These are phyloP conservation scores for Podargus strigoides DNA, from an alignment of 2,797 vertebrate species.

Conservation along the genomic window DNA sequence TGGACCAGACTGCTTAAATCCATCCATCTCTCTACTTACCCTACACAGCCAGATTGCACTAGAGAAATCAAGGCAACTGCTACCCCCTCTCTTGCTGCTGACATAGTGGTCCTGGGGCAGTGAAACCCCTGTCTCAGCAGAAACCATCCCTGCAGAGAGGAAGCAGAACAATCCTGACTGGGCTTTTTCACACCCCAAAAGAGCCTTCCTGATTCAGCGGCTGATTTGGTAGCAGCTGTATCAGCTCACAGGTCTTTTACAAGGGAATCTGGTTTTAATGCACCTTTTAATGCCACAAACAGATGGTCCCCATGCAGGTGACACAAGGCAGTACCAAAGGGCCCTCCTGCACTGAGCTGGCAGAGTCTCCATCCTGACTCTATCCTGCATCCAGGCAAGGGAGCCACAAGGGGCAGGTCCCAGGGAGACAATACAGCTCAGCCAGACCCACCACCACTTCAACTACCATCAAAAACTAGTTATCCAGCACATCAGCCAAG, in stretches of 20 bases:
- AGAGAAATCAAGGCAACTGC: background rate
- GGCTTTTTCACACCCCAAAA: background rate
- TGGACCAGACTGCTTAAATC: background rate
- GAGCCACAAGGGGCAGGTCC: rapidly evolving
- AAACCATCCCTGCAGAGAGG: background rate
- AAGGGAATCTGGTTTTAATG: rapidly evolving
- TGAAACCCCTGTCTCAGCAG: background rate
- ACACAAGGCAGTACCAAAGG: rapidly evolving
- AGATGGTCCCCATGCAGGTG: rapidly evolving
- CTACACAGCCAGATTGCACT: background rate
- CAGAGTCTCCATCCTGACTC: background rate
- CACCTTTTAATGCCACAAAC: background rate
- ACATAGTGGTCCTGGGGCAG: background rate
- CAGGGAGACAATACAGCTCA: background rate
- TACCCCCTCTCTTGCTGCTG: background rate
- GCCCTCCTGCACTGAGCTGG: rapidly evolving
- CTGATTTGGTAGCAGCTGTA: rapidly evolving
- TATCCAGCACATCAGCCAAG: background rate
- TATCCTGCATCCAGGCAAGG: background rate
- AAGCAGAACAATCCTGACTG: background rate
- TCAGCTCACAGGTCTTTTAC: background rate
- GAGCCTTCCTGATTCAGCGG: background rate
- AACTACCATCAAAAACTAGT: background rate
- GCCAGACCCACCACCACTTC: rapidly evolving
- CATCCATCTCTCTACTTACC: rapidly evolving